phyloP scores from a whole-genome alignment of 2,888 invertebrate species.

The Acanthoscelides obtectus region DNA sequence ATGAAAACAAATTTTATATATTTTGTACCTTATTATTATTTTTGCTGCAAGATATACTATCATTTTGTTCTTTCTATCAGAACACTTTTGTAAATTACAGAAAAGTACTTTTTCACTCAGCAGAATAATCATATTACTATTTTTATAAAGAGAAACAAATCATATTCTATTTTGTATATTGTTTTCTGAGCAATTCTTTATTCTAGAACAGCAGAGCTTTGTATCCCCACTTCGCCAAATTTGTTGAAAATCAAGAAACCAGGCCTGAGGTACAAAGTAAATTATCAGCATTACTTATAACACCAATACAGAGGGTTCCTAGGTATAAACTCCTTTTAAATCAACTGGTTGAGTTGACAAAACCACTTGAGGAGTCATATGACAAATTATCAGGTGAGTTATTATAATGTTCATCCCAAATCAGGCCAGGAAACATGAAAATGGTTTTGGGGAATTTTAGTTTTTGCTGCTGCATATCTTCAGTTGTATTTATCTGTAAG shows the following conservation, averaged over 20 bases:
- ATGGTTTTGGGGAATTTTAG: not conserved
- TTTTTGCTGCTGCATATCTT: no score
- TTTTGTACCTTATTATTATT: no score
- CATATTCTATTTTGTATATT: not conserved
- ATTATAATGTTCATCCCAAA: no score
- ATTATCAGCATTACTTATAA: slow-evolving; percentile 67
- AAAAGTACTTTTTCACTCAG: no score
- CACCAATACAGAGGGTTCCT: slow-evolving; percentile 75
- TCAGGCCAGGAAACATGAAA: not conserved
- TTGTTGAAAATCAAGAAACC: slow-evolving; percentile 60
- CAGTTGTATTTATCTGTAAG: no score
- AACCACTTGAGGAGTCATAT: slow-evolving; percentile 27
- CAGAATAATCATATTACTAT: no score
- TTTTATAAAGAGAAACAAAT: no score
- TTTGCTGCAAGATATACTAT: no score
- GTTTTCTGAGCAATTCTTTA: no score
- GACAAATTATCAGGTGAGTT: slow-evolving; percentile 25
- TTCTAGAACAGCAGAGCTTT: slow-evolving; percentile 50
- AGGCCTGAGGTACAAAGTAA: slow-evolving; percentile 67
- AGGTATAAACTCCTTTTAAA: slow-evolving; percentile 68
- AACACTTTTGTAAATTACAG: no score
- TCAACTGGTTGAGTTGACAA: slow-evolving; percentile 53
- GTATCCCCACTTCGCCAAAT: slow-evolving; percentile 53
- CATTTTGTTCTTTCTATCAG: no score
- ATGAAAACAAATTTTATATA: no score